Percentiles rank a stretch among this genome's conserved stretches.
These are phyloP conservation scores for Valencia hispanica DNA, from an alignment of 2,797 vertebrate genomes.

Conservation along the genomic window DNA sequence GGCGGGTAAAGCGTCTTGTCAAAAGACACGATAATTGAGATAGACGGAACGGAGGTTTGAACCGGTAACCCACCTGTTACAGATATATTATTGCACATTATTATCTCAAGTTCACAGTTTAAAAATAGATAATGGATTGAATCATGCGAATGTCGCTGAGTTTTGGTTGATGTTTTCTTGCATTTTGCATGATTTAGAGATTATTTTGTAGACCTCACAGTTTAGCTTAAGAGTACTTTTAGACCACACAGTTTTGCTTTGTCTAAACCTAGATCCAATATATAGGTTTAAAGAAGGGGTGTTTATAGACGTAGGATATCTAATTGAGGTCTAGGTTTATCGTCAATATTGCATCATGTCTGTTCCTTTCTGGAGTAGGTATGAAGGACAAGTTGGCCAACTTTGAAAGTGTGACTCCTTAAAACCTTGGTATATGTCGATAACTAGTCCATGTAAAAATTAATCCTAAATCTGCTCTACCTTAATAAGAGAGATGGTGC, in stretches of 20 bases:
- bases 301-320: background rate
- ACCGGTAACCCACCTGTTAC: background rate
- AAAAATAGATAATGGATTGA: background rate
- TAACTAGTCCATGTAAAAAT: too few relatives aligned
- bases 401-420: background rate
- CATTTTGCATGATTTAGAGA: background rate
- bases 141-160: background rate
- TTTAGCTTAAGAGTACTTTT: background rate
- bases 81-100: background rate
- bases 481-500: too few relatives aligned
- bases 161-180: background rate
- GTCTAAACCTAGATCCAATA: background rate
- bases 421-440: background rate
- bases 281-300: background rate
- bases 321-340: background rate
- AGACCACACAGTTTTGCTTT: background rate
- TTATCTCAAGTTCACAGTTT: background rate
- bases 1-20: background rate
- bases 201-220: background rate
- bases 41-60: background rate
- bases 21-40: background rate
- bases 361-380: background rate
- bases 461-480: too few relatives aligned
- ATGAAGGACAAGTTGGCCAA: background rate
- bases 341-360: too few relatives aligned